Percentiles rank a stretch among this genome's conserved stretches.
Evolutionary conservation across 2,797 vertebrate species (phyloP).

Genomic region (Scomberomorus guttatus): DNA sequence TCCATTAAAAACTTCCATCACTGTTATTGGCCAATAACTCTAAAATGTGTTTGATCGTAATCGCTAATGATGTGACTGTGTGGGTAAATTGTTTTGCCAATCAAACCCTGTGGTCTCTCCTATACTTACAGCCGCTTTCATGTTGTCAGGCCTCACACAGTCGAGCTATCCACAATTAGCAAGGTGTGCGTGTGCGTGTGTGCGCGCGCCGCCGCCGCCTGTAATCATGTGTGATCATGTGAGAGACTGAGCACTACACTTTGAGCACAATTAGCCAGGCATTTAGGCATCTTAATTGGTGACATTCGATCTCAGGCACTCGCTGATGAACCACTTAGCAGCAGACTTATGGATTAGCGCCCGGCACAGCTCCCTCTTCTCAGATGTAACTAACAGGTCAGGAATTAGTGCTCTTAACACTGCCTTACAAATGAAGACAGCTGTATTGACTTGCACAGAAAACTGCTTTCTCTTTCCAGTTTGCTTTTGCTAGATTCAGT

Average conservation of each 20-base stretch:
- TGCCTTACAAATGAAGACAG: slow-evolving; percentile 79
- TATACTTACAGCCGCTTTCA: slow-evolving; percentile 63
- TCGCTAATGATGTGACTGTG: slow-evolving; percentile 63
- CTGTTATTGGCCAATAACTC: slow-evolving; percentile 55
- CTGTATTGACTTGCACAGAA: slow-evolving; percentile 73
- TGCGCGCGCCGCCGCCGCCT: slow-evolving; percentile 12
- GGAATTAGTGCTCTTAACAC: slow-evolving; percentile 85
- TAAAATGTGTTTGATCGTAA: slow-evolving; percentile 69
- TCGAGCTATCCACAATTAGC: slow-evolving; percentile 59
- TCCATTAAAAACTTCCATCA: slow-evolving; percentile 47
- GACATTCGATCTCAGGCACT: slow-evolving; percentile 84
- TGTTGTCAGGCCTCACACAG: slow-evolving; percentile 54
- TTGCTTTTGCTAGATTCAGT: slow-evolving; percentile 42
- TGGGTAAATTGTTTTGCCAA: slow-evolving; percentile 78
- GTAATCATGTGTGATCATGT: slow-evolving; percentile 77
- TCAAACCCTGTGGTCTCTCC: slow-evolving; percentile 62
- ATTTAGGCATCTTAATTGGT: slow-evolving; percentile 89
- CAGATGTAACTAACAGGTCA: slow-evolving; percentile 86
- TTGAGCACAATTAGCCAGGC: slow-evolving; percentile 87
- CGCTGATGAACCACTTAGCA: slow-evolving; percentile 85
- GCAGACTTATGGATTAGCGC: slow-evolving; percentile 87
- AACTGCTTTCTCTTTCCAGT: slow-evolving; percentile 56
- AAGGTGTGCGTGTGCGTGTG: slow-evolving; percentile 42
- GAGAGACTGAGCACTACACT: slow-evolving; percentile 76
- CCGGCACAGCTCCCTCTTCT: slow-evolving; percentile 72